These are phyloP conservation scores for Euglossa dilemma DNA, from an alignment of 1,140 invertebrate genomes.

Conservation along the genomic window DNA sequence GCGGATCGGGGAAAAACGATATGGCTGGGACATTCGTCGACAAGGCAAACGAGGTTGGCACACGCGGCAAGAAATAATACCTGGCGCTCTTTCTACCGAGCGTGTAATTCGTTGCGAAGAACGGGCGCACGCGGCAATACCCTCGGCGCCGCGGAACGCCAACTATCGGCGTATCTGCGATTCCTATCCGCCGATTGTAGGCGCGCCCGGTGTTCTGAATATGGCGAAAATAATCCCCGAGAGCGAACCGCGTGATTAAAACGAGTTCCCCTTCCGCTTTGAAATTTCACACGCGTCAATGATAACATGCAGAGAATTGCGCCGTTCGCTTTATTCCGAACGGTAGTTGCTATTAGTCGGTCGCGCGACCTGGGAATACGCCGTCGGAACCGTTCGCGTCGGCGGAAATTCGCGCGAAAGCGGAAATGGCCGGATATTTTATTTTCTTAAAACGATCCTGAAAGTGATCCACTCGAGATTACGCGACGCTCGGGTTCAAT, in stretches of 20 bases:
- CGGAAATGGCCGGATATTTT: conserved; percentile 11
- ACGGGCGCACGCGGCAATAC: background rate
- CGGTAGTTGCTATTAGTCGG: conserved; percentile 24
- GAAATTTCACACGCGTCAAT: conserved; percentile 38
- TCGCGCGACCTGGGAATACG: conserved; percentile 28
- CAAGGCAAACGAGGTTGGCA: background rate
- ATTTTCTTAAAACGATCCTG: conserved; percentile 12
- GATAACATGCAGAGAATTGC: conserved; percentile 28
- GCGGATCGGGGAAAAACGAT: background rate
- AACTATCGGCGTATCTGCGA: conserved; percentile 34
- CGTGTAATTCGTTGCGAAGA: conserved; percentile 27
- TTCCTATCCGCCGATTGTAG: conserved; percentile 33
- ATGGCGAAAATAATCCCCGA: conserved; percentile 54
- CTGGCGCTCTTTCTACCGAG: background rate
- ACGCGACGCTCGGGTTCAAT: background rate
- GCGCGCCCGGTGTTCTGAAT: conserved; percentile 19
- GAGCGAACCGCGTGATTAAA: conserved; percentile 36
- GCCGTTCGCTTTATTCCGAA: conserved; percentile 11
- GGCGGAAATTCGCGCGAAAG: background rate
- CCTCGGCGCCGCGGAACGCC: background rate
- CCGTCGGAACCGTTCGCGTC: background rate
- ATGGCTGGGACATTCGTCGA: background rate
- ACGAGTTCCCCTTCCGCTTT: conserved; percentile 29
- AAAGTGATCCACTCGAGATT: background rate
- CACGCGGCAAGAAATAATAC: conserved; percentile 3